These are phyloP conservation scores for Bombus difficillimus DNA, from an alignment of 1,140 invertebrate genomes.

Conservation along the genomic window DNA sequence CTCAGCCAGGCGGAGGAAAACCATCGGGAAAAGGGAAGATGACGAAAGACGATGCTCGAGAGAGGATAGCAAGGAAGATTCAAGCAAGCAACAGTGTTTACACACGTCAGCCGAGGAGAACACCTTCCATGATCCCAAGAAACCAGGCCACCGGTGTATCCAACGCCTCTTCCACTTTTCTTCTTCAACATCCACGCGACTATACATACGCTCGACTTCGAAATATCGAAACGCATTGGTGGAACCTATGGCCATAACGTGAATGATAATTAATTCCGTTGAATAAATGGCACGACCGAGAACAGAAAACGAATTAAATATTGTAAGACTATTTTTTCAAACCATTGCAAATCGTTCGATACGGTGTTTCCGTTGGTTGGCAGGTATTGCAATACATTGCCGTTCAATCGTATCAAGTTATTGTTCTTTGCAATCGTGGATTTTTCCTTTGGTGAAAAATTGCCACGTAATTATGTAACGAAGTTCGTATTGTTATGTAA, in stretches of 20 bases:
- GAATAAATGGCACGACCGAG: neutral
- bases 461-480: neutral
- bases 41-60: constrained; percentile 5
- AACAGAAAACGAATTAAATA: neutral
- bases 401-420: neutral
- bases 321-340: too few species aligned
- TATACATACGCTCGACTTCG: neutral
- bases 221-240: neutral
- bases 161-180: constrained; percentile 1
- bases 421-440: neutral
- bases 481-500: constrained; percentile 20
- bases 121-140: constrained; percentile 67
- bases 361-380: neutral
- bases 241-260: neutral
- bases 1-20: constrained; percentile 4
- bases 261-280: neutral
- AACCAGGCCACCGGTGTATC: constrained; percentile 67
- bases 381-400: neutral
- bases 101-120: constrained; percentile 55
- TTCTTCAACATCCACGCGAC: neutral
- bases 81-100: constrained; percentile 73
- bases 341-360: neutral
- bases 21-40: constrained; percentile 5
- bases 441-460: constrained; percentile 9
- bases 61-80: constrained; percentile 43